Evolutionary conservation across 2,797 vertebrate genomes (phyloP), one percentile per base, ranked within the genome.

Genomic region (Rallus crepitans): DNA sequence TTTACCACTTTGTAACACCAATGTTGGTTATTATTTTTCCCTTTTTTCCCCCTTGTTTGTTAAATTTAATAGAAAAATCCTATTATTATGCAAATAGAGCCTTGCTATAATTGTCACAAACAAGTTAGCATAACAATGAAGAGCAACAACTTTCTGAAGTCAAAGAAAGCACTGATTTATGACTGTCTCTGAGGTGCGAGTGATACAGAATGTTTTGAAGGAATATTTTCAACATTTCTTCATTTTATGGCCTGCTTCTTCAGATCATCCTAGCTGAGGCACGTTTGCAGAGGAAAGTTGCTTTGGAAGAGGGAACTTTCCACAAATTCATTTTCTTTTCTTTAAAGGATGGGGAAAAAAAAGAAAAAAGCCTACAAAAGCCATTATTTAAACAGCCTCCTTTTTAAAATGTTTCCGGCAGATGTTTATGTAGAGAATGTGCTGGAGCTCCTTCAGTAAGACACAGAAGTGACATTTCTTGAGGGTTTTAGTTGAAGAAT

Each of bases 381-480:
- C 93, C 89, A 97, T 97, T 98, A 97, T 97, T 98, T 97, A 97
- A 97, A 96, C 92, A 95, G 61, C 83, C 60, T 95, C 19, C 82
- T 91, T 96, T 89, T 95, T 94, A 81, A 97, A 97, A 96, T 89
- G 89, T 97, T 96, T 90, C 97, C 61, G 48, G 97, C 97, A 98
- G 97, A 98, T 97, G 97, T 97, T 98, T 97, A 96, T 84, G 81
- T 78, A 76, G 89, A 68, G 81, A 96, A 98, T 94, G 96, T 82
- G 84, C 93, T 97, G 94, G 90, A 95, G 97, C 79, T 98, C 93
- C 97, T 94, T 97, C 95, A 80, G 96, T 92, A 97, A 98, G 96
- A 96, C 88, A 97, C 84, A 97, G 80, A 98, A 98, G 94, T 97
- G 96, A 96, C 96, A 97, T 98, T 98, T 98, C 98, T 98, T 97